Percentiles rank a stretch among this genome's conserved stretches.
phyloP scores from a whole-genome alignment of 2,888 invertebrate species.

The Geotrupes spiniger region DNA sequence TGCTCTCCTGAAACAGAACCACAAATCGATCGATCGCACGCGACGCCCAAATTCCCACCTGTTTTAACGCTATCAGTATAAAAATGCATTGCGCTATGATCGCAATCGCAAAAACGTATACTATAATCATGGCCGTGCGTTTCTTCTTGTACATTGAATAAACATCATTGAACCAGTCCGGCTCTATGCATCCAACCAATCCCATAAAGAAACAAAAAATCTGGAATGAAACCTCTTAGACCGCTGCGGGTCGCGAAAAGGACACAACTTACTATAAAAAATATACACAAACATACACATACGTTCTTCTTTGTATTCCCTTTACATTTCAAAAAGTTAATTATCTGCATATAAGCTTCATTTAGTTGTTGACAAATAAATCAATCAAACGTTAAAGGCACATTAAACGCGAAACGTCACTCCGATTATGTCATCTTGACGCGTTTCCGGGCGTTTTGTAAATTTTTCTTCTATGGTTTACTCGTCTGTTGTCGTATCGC shows the following conservation, averaged over 20 bases:
- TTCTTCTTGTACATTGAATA: slow-evolving; percentile 12
- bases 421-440: not conserved
- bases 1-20: slow-evolving; percentile 7
- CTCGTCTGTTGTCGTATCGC: too few species aligned
- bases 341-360: slow-evolving; percentile 10
- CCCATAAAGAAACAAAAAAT: too few species aligned
- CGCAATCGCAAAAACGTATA: slow-evolving; percentile 15
- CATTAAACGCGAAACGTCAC: too few species aligned
- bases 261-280: slow-evolving; percentile 21
- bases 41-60: slow-evolving; percentile 8
- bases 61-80: slow-evolving; percentile 13
- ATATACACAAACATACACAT: slow-evolving; percentile 11
- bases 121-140: slow-evolving; percentile 6
- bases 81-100: slow-evolving; percentile 9
- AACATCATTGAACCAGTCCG: slow-evolving; percentile 15
- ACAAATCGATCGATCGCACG: not conserved
- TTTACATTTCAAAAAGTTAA: slow-evolving; percentile 7
- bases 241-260: too few species aligned
- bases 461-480: too few species aligned
- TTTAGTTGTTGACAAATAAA: not conserved
- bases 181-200: too few species aligned
- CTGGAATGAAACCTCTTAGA: not conserved
- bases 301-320: slow-evolving; percentile 13
- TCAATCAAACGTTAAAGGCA: too few species aligned
- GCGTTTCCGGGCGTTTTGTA: too few species aligned